These are phyloP conservation scores for Cotesia vestalis DNA, from an alignment of 1,140 invertebrate genomes.

Conservation along the genomic window DNA sequence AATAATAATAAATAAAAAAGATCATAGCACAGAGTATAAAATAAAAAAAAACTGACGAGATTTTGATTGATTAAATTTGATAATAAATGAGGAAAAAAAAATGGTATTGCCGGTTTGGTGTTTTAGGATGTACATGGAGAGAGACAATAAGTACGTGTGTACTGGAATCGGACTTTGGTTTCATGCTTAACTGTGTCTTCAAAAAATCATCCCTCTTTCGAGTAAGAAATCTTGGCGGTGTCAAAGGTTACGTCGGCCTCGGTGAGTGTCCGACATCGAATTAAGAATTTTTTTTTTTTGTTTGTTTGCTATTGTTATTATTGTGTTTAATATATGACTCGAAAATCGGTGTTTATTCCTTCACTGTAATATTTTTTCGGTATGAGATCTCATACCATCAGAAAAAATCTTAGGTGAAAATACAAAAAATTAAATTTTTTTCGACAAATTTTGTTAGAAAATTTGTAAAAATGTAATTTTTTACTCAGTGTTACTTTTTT, in stretches of 20 bases:
- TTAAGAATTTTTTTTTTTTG: neutral
- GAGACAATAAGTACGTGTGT: conserved; percentile 76
- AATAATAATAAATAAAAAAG: conserved; percentile 17
- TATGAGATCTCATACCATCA: too few species aligned
- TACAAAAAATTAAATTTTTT: too few species aligned
- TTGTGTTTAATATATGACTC: too few species aligned
- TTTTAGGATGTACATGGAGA: conserved; percentile 65
- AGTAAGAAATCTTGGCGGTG: conserved; percentile 85
- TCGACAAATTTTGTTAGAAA: too few species aligned
- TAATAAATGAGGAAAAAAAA: conserved; percentile 29
- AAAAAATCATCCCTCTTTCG: conserved; percentile 89
- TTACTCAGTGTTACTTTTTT: too few species aligned
- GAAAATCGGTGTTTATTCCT: too few species aligned
- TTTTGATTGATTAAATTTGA: too few species aligned
- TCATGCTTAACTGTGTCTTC: conserved; percentile 88
- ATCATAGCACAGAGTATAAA: conserved; percentile 54
- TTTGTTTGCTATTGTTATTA: too few species aligned
- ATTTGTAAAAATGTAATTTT: too few species aligned
- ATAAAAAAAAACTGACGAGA: neutral
- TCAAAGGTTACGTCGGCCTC: conserved; percentile 86
- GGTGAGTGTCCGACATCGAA: conserved; percentile 70
- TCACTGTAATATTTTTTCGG: too few species aligned
- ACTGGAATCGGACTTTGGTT: conserved; percentile 86
- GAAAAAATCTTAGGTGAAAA: too few species aligned
- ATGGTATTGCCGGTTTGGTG: conserved; percentile 39